Conservation (phyloP, 2,113 vertebrate species). For the Halcyon senegalensis region DNA sequence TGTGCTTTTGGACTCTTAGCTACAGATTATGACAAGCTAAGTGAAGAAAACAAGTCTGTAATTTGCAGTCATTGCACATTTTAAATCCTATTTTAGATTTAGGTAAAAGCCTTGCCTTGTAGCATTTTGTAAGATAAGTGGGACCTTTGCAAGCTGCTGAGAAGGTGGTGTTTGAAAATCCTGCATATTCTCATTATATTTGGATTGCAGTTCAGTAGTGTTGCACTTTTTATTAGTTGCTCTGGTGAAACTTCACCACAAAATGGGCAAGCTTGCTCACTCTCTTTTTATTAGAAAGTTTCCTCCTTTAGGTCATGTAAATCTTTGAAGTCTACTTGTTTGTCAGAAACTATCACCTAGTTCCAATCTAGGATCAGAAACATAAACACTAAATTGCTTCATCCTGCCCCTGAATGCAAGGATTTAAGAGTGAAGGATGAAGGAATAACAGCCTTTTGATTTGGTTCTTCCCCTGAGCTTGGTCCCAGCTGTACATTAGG, state of each 20-base stretch:
- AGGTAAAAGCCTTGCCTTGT: not conserved
- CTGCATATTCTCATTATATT: not conserved
- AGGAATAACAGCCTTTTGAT: not conserved
- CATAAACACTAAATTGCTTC: not conserved
- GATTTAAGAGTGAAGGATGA: not conserved
- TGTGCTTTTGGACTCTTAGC: conserved; percentile 13
- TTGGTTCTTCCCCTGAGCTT: not conserved
- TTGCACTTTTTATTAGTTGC: not conserved
- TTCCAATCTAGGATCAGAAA: not conserved
- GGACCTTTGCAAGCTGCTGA: not conserved
- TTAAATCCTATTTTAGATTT: not conserved
- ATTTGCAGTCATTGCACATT: not conserved
- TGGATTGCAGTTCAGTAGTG: not conserved
- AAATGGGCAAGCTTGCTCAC: not conserved
- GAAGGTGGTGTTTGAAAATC: not conserved
- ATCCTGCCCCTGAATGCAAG: not conserved
- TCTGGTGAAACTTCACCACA: not conserved
- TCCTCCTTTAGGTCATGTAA: not conserved
- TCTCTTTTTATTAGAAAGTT: not conserved
- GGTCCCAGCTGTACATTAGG: not conserved
- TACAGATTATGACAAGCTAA: conserved; percentile 34
- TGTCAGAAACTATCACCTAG: not conserved
- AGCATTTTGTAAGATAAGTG: not conserved
- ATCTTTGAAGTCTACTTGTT: not conserved
- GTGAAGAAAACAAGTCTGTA: conserved; percentile 11